Evolutionary conservation across 1,140 invertebrate genomes (phyloP).

Genomic region (Bradysia coprophila): DNA sequence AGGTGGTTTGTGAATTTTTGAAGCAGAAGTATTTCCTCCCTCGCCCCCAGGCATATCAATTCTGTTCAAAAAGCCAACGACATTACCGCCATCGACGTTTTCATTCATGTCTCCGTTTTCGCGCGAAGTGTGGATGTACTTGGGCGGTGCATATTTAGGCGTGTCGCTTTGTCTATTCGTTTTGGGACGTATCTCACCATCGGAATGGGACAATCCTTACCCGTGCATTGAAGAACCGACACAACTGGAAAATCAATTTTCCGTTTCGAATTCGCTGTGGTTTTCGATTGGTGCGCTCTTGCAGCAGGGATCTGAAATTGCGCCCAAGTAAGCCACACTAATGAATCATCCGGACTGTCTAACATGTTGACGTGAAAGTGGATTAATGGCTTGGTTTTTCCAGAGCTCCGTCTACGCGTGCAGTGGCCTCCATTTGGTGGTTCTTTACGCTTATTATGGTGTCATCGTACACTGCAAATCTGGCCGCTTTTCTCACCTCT

Average conservation of each 20-base stretch:
- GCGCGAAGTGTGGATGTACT: conserved; percentile 57
- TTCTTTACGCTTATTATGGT: conserved; percentile 92
- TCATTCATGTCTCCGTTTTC: conserved; percentile 83
- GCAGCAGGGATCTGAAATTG: conserved; percentile 73
- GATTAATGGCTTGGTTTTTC: neutral
- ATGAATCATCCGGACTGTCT: neutral
- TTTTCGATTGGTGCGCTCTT: conserved; percentile 64
- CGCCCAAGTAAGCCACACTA: conserved; percentile 38
- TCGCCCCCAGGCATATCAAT: conserved; percentile 55
- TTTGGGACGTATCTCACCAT: conserved; percentile 56
- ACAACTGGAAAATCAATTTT: conserved; percentile 65
- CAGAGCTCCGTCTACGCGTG: conserved; percentile 59
- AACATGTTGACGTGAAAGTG: neutral
- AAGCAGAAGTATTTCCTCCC: neutral
- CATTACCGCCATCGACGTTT: conserved; percentile 60
- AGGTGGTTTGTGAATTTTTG: neutral
- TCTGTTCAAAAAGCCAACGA: conserved; percentile 62
- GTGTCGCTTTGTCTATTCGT: conserved; percentile 64
- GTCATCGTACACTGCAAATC: conserved; percentile 90
- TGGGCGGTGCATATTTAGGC: conserved; percentile 54
- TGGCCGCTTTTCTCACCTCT: conserved; percentile 87
- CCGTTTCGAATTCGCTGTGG: conserved; percentile 64
- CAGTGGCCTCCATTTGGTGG: conserved; percentile 75
- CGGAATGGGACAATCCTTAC: conserved; percentile 69
- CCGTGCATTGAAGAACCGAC: conserved; percentile 59